phyloP scores from a whole-genome alignment of 2,113 vertebrate genomes.

The Lophochroa leadbeateri region DNA sequence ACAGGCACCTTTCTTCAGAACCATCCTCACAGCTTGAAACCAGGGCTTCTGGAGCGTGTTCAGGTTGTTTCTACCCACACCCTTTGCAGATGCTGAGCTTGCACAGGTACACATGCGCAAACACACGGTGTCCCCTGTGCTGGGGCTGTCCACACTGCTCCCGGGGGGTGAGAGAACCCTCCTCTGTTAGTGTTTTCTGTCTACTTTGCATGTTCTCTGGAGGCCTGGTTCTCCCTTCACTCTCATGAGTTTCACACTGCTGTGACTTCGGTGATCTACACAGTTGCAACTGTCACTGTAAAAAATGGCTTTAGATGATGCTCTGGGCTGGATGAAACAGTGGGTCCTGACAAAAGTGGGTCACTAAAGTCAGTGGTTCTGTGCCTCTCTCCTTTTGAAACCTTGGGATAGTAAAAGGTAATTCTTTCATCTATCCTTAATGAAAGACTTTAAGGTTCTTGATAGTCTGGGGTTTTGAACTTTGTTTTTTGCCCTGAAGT shows the following conservation, averaged over 20 bases:
- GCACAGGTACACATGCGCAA: background rate
- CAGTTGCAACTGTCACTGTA: background rate
- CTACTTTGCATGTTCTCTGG: background rate
- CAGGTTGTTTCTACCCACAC: background rate
- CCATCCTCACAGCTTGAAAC: background rate
- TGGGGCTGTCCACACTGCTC: background rate
- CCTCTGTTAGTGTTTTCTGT: background rate
- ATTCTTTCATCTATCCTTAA: background rate
- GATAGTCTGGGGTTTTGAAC: background rate
- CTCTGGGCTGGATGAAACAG: background rate
- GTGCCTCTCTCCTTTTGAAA: background rate
- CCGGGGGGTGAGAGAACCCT: background rate
- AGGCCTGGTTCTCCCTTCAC: background rate
- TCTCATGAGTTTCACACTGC: background rate
- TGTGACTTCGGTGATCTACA: background rate
- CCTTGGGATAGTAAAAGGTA: background rate
- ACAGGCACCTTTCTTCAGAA: background rate
- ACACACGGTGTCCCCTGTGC: background rate
- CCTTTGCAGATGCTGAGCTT: background rate
- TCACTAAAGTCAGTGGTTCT: background rate
- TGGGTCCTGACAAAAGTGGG: background rate
- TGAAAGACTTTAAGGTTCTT: background rate
- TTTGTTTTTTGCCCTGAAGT: background rate
- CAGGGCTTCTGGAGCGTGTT: rapidly evolving
- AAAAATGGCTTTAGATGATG: background rate